phyloP scores from a whole-genome alignment of 2,888 invertebrate species.

The Encarsia formosa region DNA sequence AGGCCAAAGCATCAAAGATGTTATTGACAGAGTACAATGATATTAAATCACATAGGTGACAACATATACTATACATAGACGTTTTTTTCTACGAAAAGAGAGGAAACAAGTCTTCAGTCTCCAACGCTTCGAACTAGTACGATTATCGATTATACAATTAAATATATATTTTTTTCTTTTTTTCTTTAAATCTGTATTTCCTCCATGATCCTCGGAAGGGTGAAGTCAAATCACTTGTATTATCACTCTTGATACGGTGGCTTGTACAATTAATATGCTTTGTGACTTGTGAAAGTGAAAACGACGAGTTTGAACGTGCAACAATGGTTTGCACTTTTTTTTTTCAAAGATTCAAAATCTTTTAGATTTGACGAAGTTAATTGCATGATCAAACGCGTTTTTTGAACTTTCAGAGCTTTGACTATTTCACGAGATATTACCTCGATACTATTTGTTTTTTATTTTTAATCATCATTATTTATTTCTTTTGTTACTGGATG shows the following conservation, averaged over 20 bases:
- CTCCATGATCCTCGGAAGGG: constrained; percentile 37
- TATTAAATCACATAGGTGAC: constrained; percentile 11
- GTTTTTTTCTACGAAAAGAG: constrained; percentile 23
- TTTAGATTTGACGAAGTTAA: constrained; percentile 15
- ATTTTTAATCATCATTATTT: constrained; percentile 15
- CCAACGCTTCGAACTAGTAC: constrained; percentile 28
- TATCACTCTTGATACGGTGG: constrained; percentile 48
- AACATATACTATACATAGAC: constrained; percentile 23
- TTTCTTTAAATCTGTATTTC: constrained; percentile 18
- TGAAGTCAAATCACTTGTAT: constrained; percentile 48
- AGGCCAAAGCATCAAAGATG: constrained; percentile 28
- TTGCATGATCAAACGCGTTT: constrained; percentile 19
- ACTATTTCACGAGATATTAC: constrained; percentile 22
- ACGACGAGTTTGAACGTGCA: constrained; percentile 20
- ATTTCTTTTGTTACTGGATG: constrained; percentile 21
- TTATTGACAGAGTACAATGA: too few relatives aligned
- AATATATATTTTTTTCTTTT: too few relatives aligned
- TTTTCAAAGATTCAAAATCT: constrained; percentile 8
- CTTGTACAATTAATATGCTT: constrained; percentile 31
- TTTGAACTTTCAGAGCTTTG: constrained; percentile 24
- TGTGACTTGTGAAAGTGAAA: constrained; percentile 27
- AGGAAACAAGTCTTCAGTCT: constrained; percentile 25
- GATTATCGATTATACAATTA: constrained; percentile 26
- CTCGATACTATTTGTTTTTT: constrained; percentile 16
- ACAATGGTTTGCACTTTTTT: constrained; percentile 8